Evolutionary conservation across 92 coral and sea anemone genomes (phyloP), one percentile per base, ranked within the genome.

Genomic region (Zoanthus sociatus): DNA sequence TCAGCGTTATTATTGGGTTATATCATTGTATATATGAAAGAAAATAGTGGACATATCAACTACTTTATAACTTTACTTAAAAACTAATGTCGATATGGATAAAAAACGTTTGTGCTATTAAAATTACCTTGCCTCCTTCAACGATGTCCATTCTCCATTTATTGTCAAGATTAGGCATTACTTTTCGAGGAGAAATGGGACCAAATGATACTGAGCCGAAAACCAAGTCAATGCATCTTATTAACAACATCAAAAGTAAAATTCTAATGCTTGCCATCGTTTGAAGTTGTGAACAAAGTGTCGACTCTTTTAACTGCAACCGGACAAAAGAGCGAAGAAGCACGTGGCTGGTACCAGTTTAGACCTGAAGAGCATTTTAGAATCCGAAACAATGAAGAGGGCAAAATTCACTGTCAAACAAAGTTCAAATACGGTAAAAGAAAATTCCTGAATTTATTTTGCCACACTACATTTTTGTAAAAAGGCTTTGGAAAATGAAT

Each of bases 291-390:
- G n/a, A 4, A 63, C 21, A 63, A 63, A 63, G 30, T n/a, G 31
- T n/a, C 69, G 26, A n/a, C 10, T 20, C 30, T 63, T 63, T 50
- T 50, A 63, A 63, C n/a, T n/a, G 20, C 30, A n/a, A n/a, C 20
- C 69, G n/a, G 69, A 63, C 69, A 63, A 63, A 63, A 63, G 69
- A 63, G 0, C 10, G 69, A 63, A 37, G 42, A 37, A 7, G 69
- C 69, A 63, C 69, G 69, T 63, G 69, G 69, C n/a, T n/a, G 69
- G 69, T 63, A 63, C 69, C 69, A 20, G 69, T 21, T 17, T 18
- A 63, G 8, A 17, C 17, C 31, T 17, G 69, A 17, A 18, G 21
- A 60, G 18, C 7, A 20, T 17, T 63, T 7, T 17, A 6, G 17
- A n/a, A 14, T 14, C 12, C 14, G 6, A 14, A 58, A 58, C 15